phyloP scores from a whole-genome alignment of 1,140 invertebrate genomes.

The Caenorhabditis latens region DNA sequence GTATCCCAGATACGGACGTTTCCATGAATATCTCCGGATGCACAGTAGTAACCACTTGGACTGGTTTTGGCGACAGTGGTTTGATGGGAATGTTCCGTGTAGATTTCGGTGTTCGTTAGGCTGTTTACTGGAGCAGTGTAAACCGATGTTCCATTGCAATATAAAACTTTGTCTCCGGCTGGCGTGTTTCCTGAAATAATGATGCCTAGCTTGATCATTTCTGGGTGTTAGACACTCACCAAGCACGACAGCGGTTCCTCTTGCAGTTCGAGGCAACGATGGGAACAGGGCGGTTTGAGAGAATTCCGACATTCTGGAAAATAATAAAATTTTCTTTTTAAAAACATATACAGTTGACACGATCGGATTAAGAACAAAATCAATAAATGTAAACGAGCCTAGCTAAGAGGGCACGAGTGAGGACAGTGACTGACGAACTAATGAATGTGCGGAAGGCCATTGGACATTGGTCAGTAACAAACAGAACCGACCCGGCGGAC shows the following conservation, averaged over 20 bases:
- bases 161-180: constrained; percentile 10
- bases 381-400: constrained; percentile 23
- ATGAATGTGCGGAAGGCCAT: constrained; percentile 13
- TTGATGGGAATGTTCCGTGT: constrained; percentile 94
- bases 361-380: neutral
- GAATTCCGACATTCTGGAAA: constrained; percentile 43
- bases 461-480: constrained; percentile 17
- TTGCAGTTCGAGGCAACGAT: constrained; percentile 19
- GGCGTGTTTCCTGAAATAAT: constrained; percentile 21
- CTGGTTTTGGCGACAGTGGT: constrained; percentile 98
- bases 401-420: neutral
- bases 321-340: no score
- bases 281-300: constrained; percentile 41
- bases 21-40: constrained; percentile 93
- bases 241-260: constrained; percentile 28
- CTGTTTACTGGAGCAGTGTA: constrained; percentile 9
- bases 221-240: neutral
- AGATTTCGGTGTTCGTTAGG: constrained; percentile 83
- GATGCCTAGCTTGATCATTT: neutral
- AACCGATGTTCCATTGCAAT: constrained; percentile 51
- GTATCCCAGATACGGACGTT: constrained; percentile 99
- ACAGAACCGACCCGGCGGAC: neutral
- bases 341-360: neutral
- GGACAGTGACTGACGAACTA: neutral
- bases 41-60: constrained; percentile 88